These are phyloP conservation scores for Polymixis flavicincta DNA, from an alignment of 2,888 invertebrate species.

Conservation along the genomic window DNA sequence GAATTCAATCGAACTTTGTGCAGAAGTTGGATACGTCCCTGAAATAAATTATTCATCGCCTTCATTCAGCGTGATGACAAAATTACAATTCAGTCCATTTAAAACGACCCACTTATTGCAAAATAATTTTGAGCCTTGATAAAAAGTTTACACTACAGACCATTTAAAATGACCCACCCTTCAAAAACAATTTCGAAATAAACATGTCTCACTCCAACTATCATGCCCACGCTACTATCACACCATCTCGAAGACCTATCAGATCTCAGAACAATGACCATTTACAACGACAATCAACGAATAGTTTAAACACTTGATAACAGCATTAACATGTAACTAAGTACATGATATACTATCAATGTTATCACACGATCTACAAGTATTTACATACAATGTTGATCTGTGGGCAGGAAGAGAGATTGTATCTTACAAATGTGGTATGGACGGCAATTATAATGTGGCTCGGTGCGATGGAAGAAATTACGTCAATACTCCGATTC, in stretches of 20 bases:
- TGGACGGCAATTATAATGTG: conserved; percentile 40
- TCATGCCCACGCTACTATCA: conserved; percentile 14
- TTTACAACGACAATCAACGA: conserved; percentile 50
- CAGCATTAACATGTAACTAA: conserved; percentile 54
- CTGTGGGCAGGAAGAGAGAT: conserved; percentile 69
- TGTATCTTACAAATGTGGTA: conserved; percentile 63
- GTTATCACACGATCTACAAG: conserved; percentile 52
- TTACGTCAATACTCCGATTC: conserved; percentile 21
- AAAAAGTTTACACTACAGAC: not conserved
- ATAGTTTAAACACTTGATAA: conserved; percentile 46
- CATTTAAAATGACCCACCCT: conserved; percentile 8
- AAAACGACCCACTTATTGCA: not conserved
- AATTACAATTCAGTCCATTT: not conserved
- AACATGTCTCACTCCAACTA: conserved; percentile 20
- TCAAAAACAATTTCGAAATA: conserved; percentile 19
- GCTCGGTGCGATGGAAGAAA: not conserved
- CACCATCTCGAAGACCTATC: conserved; percentile 30
- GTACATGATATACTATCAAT: conserved; percentile 63
- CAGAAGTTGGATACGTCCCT: not conserved
- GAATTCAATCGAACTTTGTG: not conserved
- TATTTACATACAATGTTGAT: conserved; percentile 71
- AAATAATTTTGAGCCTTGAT: not conserved
- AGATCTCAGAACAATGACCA: conserved; percentile 45
- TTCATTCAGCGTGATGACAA: not conserved
- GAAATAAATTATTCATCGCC: not conserved